Evolutionary conservation across 2,113 vertebrate species (phyloP).

Genomic region (Ginglymostoma cirratum): DNA sequence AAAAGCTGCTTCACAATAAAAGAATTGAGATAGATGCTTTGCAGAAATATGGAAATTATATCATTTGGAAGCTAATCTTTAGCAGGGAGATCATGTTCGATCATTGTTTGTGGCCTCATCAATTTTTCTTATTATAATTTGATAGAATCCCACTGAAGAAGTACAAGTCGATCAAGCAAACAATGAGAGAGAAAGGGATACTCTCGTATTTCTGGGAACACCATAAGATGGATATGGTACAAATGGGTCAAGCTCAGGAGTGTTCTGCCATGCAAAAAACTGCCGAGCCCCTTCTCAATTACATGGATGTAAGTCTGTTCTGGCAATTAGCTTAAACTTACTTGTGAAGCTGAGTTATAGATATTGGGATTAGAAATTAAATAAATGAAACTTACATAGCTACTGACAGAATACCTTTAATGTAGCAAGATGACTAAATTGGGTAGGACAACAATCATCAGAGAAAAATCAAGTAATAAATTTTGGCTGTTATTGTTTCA

Average conservation of each 20-base stretch:
- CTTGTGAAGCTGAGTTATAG: not conserved
- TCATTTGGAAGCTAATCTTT: not conserved
- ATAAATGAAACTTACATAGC: not conserved
- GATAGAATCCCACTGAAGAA: conserved; percentile 54
- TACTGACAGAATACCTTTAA: no score
- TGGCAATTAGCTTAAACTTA: not conserved
- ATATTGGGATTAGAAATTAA: not conserved
- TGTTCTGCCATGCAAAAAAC: conserved; percentile 41
- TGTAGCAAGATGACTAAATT: not conserved
- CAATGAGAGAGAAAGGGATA: conserved; percentile 49
- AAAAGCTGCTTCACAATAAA: not conserved
- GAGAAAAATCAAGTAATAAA: not conserved
- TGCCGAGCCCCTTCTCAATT: conserved; percentile 63
- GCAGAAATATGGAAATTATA: not conserved
- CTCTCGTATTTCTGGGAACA: conserved; percentile 57
- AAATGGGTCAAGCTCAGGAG: conserved; percentile 44
- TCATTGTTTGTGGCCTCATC: not conserved
- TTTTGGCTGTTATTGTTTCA: not conserved
- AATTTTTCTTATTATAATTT: not conserved
- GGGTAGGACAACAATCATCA: not conserved
- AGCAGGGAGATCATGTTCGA: not conserved
- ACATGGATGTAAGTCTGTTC: conserved; percentile 58
- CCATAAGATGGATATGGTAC: conserved; percentile 45
- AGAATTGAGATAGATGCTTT: not conserved
- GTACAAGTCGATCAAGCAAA: conserved; percentile 53